phyloP scores from a whole-genome alignment of 2,888 invertebrate species.

The Plemyria rubiginata region DNA sequence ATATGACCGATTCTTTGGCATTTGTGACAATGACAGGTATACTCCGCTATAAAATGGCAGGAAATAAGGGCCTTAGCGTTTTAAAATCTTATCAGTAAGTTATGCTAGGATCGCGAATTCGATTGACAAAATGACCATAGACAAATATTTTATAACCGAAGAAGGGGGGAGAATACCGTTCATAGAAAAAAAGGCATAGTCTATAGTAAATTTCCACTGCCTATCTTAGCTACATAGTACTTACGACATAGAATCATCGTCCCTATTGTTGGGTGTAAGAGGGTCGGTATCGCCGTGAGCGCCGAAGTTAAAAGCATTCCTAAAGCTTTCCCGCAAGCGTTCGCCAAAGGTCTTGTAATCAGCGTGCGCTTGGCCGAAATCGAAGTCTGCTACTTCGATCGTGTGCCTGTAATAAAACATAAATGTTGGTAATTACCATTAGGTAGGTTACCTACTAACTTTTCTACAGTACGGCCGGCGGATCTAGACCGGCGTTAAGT shows the following conservation, averaged over 20 bases:
- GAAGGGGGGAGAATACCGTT: neutral
- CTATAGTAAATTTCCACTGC: slow-evolving; percentile 2
- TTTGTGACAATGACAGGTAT: too few relatives aligned
- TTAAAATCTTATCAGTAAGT: too few relatives aligned
- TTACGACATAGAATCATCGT: slow-evolving; percentile 84
- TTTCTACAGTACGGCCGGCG: too few relatives aligned
- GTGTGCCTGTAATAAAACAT: slow-evolving; percentile 87
- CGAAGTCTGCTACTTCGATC: slow-evolving; percentile 95
- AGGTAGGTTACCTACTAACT: too few relatives aligned
- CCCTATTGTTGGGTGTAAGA: slow-evolving; percentile 73
- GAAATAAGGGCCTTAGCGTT: too few relatives aligned
- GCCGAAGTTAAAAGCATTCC: slow-evolving; percentile 70
- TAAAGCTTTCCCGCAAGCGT: slow-evolving; percentile 91
- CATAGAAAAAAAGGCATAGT: neutral
- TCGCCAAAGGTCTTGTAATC: slow-evolving; percentile 95
- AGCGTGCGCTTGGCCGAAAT: slow-evolving; percentile 93
- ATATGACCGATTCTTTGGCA: too few relatives aligned
- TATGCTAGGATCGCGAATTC: too few relatives aligned
- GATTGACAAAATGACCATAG: too few relatives aligned
- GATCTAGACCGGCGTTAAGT: too few relatives aligned
- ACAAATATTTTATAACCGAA: neutral
- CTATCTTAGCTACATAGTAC: slow-evolving; percentile 22
- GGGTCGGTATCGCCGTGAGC: slow-evolving; percentile 70
- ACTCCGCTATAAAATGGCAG: too few relatives aligned
- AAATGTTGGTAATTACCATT: neutral